Evolutionary conservation across 2,113 vertebrate species (phyloP).

Genomic region (Apistogramma diplotaenia): DNA sequence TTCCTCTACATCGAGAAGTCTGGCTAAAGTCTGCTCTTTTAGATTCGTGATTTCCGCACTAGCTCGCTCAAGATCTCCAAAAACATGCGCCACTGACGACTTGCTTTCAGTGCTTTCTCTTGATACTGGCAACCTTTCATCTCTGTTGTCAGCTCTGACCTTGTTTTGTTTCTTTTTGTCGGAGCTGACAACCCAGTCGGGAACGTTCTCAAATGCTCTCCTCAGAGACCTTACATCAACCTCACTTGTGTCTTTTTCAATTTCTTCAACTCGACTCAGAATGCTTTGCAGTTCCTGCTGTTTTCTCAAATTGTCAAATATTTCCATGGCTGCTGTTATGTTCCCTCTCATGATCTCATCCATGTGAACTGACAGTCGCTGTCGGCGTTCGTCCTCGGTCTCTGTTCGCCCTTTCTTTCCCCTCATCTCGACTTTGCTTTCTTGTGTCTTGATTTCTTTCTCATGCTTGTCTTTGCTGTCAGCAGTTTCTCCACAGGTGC

Average conservation of each 20-base stretch:
- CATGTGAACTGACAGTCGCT: constrained; percentile 87
- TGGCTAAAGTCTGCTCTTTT: constrained; percentile 91
- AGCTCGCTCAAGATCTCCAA: constrained; percentile 87
- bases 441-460: not conserved
- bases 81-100: constrained; percentile 82
- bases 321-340: constrained; percentile 80
- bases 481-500: not conserved
- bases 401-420: constrained; percentile 78
- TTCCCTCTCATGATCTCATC: constrained; percentile 89
- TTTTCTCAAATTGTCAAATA: constrained; percentile 82
- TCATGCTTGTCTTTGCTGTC: not conserved
- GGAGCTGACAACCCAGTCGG: constrained; percentile 77
- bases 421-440: constrained; percentile 76
- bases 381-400: constrained; percentile 83
- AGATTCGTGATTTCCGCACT: constrained; percentile 88
- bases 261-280: constrained; percentile 82
- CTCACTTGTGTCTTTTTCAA: constrained; percentile 83
- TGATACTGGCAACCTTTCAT: constrained; percentile 21
- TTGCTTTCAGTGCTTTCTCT: constrained; percentile 66
- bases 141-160: constrained; percentile 26
- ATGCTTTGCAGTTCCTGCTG: constrained; percentile 86
- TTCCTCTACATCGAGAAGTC: constrained; percentile 87
- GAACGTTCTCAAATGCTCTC: constrained; percentile 84
- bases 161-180: constrained; percentile 44
- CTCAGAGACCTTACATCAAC: constrained; percentile 81